These are phyloP conservation scores for Porites australiensis DNA, from an alignment of 64 coral and sea anemone species.

Conservation along the genomic window DNA sequence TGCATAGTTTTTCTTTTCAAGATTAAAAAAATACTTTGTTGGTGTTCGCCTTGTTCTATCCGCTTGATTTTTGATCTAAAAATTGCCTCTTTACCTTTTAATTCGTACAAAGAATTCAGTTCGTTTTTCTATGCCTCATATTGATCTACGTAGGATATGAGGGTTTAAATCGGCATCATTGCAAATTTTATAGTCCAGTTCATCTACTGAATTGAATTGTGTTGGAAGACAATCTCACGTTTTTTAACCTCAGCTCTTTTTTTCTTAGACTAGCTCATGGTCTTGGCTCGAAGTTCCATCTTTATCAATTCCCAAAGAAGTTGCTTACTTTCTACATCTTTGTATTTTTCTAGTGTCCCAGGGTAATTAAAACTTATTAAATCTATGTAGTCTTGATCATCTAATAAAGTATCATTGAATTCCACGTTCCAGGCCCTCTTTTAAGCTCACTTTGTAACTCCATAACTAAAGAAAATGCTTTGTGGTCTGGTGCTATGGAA, in stretches of 20 bases:
- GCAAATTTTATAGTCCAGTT: not conserved
- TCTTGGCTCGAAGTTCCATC: not conserved
- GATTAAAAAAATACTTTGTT: too few species aligned
- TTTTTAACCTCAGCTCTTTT: not conserved
- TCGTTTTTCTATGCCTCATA: not conserved
- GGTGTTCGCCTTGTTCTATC: not conserved
- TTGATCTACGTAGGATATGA: not conserved
- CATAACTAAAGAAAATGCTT: not conserved
- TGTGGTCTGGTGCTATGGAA: not conserved
- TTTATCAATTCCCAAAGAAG: not conserved
- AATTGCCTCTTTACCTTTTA: not conserved
- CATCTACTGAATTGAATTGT: too few species aligned
- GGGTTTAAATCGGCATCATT: not conserved
- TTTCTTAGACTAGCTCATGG: not conserved
- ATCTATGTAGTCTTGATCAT: not conserved
- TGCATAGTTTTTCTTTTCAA: not conserved
- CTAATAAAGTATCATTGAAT: not conserved
- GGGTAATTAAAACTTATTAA: not conserved
- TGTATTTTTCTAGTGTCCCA: not conserved
- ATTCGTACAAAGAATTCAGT: not conserved
- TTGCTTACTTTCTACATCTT: not conserved
- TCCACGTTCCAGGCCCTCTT: not conserved
- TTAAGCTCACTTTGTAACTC: too few species aligned
- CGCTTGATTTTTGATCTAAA: not conserved
- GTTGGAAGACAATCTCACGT: not conserved